Base-by-base conservation (phyloP, 2,113 vertebrate species). In the Amblyopsis rosae region DNA sequence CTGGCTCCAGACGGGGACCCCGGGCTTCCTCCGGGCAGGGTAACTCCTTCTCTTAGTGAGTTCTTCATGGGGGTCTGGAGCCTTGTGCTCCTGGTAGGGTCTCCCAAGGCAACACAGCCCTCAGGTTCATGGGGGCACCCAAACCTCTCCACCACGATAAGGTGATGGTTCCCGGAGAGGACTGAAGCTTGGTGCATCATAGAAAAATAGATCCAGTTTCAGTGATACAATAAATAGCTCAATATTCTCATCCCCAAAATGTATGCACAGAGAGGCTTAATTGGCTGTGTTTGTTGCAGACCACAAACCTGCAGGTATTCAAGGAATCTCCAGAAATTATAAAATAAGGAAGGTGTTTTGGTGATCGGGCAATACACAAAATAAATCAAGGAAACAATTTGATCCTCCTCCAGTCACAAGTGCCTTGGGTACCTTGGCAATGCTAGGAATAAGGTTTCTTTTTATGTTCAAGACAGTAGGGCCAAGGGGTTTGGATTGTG, bases 141-240 rank as follows among this genome's bases (percentile, higher is more conserved):
- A n/a, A n/a, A n/a, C n/a, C n/a, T n/a, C n/a, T n/a, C n/a, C n/a
- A n/a, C n/a, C n/a, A n/a, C n/a, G n/a, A n/a, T n/a, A n/a, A n/a
- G n/a, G n/a, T n/a, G n/a, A n/a, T n/a, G n/a, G n/a, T n/a, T n/a
- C n/a, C n/a, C n/a, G n/a, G n/a, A n/a, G n/a, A n/a, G n/a, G n/a
- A n/a, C n/a, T n/a, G n/a, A 77, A 66, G 69, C 61, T 83, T 19
- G 12, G 67, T 83, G 87, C 83, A 86, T 77, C 77, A 50, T 75
- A 79, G 70, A 65, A 87, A 86, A 87, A 85, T 72, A 85, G 81
- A 90, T 85, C 81, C 17, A 65, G 79, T 89, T 87, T 84, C 67
- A 32, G 62, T 58, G 61, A 81, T 65, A 68, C 71, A 75, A 33
- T 6, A 59, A 86, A 75, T 72, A 82, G 72, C 69, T 76, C 73